phyloP scores from a whole-genome alignment of 2,888 invertebrate species.

The Drosophila recens region DNA sequence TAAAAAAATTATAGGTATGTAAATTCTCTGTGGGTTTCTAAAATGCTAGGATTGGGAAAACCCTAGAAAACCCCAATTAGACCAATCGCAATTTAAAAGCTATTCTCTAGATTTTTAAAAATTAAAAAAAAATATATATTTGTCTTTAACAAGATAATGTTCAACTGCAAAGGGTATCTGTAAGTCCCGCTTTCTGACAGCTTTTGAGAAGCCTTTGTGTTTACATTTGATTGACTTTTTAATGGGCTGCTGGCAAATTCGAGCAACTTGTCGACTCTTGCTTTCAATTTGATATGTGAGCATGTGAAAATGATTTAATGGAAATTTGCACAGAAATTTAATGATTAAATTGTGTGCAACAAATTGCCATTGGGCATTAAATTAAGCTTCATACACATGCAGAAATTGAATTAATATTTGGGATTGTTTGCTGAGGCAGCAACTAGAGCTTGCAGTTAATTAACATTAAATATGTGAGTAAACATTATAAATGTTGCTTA shows the following conservation, averaged over 20 bases:
- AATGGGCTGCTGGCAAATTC: conserved; percentile 50
- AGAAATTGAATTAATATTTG: conserved; percentile 5
- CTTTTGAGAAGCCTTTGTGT: conserved; percentile 25
- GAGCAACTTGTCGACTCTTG: conserved; percentile 28
- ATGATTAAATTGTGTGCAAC: conserved; percentile 34
- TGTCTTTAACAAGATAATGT: too few species aligned
- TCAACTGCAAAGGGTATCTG: not conserved
- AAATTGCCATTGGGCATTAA: conserved; percentile 20
- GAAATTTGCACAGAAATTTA: conserved; percentile 38
- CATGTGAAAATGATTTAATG: conserved; percentile 36
- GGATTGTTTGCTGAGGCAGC: conserved; percentile 17
- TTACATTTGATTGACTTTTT: conserved; percentile 64
- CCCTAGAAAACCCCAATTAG: too few species aligned
- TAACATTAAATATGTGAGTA: conserved; percentile 15
- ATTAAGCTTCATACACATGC: not conserved
- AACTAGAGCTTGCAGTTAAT: conserved; percentile 40
- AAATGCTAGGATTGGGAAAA: too few species aligned
- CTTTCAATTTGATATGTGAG: conserved; percentile 19
- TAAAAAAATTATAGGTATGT: too few species aligned
- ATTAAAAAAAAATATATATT: too few species aligned
- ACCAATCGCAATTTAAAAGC: not conserved
- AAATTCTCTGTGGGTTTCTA: too few species aligned
- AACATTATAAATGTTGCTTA: conserved; percentile 27
- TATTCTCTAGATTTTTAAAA: not conserved
- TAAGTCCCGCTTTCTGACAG: not conserved